A percentile compares a stretch with the other conserved stretches of the same genome.
Conservation (phyloP, 37 sponge, comb jelly and placozoan genomes). For the Beroe forskalii region DNA sequence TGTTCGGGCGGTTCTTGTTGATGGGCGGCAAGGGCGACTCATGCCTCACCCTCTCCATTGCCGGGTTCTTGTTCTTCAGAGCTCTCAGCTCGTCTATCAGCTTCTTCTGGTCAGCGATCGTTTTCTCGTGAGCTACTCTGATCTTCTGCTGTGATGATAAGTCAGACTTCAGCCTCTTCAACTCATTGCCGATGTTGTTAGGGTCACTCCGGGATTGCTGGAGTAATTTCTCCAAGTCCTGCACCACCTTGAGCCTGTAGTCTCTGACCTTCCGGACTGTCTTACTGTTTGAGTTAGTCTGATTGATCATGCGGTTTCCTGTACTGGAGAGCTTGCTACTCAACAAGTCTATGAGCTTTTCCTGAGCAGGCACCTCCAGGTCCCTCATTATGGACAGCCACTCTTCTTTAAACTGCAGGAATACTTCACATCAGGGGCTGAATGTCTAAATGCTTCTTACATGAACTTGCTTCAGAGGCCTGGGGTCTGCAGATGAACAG, state of each 20-base stretch:
- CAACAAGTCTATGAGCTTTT: conserved; percentile 42
- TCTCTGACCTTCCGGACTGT: not conserved
- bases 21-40: conserved; percentile 38
- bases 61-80: conserved; percentile 48
- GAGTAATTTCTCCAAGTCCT: not conserved
- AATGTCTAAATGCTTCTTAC: no score
- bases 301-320: not conserved
- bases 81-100: conserved; percentile 48
- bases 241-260: conserved; percentile 47
- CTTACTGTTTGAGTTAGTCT: not conserved
- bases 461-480: no score
- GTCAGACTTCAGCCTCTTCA: not conserved
- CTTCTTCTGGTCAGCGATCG: conserved; percentile 59
- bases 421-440: no score
- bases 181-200: conserved; percentile 14
- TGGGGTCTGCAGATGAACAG: no score
- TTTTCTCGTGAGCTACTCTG: conserved; percentile 50
- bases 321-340: conserved; percentile 9
- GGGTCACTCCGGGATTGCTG: conserved; percentile 19
- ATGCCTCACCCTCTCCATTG: not conserved
- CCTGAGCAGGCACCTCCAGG: conserved; percentile 53
- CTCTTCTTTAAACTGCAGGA: conserved; percentile 62
- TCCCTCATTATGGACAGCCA: conserved; percentile 61
- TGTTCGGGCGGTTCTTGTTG: not conserved
- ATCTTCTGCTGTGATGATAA: conserved; percentile 30